Conservation (phyloP, 2,888 invertebrate species). For the Blastobasis lacticolella region DNA sequence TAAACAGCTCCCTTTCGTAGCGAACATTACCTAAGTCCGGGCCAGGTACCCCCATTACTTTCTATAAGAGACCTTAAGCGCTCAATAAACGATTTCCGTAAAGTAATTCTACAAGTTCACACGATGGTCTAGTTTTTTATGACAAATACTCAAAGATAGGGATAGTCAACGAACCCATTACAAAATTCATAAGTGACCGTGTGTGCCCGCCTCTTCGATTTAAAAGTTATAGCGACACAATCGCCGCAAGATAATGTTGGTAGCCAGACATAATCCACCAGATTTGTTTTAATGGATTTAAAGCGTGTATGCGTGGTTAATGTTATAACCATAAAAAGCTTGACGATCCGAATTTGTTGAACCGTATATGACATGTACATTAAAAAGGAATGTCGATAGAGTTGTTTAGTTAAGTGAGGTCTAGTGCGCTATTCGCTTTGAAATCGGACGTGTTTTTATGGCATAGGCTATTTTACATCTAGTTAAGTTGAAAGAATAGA, state of each 20-base stretch:
- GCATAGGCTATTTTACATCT: no score
- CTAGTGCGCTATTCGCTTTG: no score
- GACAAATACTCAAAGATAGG: conserved; percentile 27
- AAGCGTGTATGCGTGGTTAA: conserved; percentile 51
- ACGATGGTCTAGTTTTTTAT: conserved; percentile 22
- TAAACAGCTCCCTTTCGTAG: no score
- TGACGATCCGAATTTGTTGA: no score
- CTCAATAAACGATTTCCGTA: not conserved
- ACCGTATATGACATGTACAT: no score
- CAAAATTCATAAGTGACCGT: conserved; percentile 33
- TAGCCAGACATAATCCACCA: conserved; percentile 44
- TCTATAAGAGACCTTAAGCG: no score
- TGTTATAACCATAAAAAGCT: conserved; percentile 42
- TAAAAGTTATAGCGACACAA: conserved; percentile 42
- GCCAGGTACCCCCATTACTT: no score
- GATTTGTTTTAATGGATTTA: conserved; percentile 60
- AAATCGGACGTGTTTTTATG: no score
- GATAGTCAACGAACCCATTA: conserved; percentile 42
- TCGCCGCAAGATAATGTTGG: conserved; percentile 38
- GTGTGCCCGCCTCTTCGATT: conserved; percentile 28
- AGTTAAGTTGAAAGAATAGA: no score
- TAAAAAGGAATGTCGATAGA: no score
- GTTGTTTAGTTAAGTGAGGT: no score
- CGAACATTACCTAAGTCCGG: no score
- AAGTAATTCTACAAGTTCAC: conserved; percentile 1